A percentile compares a stretch with the other conserved stretches of the same genome.
Evolutionary conservation across 2,797 vertebrate species (phyloP).

Genomic region (Mus caroli): DNA sequence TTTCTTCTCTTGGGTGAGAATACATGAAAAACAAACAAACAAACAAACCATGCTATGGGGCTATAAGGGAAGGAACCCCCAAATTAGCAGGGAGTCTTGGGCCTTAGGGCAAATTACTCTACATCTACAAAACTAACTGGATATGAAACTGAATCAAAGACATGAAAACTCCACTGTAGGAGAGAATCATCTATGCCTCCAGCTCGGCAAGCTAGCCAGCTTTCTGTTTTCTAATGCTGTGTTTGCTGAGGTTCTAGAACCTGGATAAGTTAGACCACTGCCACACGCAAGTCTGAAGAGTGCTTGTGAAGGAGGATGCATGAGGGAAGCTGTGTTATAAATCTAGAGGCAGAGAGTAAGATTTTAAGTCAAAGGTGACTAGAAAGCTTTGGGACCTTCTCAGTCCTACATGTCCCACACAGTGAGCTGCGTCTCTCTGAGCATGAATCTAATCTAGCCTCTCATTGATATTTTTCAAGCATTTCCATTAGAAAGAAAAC

Average conservation of each 20-base stretch:
- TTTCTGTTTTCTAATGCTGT: background rate
- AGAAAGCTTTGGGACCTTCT: too few relatives aligned
- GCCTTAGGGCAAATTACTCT: background rate
- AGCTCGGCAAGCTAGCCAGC: background rate
- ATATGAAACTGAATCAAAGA: background rate
- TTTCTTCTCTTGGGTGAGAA: background rate
- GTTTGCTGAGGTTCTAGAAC: background rate
- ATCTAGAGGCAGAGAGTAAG: fast-evolving
- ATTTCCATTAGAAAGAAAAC: background rate
- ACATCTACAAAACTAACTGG: background rate
- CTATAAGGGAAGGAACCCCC: background rate
- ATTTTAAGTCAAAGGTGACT: background rate
- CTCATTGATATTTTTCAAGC: background rate
- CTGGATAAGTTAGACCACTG: background rate
- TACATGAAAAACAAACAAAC: background rate
- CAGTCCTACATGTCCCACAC: fast-evolving
- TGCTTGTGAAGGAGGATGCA: background rate
- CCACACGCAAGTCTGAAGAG: background rate
- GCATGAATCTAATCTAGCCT: fast-evolving
- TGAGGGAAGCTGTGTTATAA: background rate
- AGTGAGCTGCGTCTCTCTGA: background rate
- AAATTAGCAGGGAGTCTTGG: background rate
- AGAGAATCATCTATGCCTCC: background rate
- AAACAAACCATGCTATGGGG: background rate
- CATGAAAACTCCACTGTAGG: background rate